phyloP scores from a whole-genome alignment of 2,113 vertebrate species.

The Pongo pygmaeus region DNA sequence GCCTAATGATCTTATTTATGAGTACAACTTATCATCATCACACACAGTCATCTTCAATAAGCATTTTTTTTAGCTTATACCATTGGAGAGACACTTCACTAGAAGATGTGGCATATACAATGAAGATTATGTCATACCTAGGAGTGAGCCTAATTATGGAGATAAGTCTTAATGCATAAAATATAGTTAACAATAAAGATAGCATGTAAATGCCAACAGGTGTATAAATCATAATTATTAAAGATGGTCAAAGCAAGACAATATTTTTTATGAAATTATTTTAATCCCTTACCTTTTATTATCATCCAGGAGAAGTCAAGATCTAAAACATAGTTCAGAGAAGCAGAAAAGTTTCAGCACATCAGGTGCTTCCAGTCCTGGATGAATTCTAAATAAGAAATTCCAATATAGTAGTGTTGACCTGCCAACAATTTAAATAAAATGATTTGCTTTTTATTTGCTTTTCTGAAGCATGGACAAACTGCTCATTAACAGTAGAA shows the following conservation, averaged over 20 bases:
- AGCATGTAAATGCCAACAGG: background rate
- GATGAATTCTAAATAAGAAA: background rate
- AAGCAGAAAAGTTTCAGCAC: background rate
- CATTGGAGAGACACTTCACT: background rate
- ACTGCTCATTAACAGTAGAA: background rate
- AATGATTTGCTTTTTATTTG: background rate
- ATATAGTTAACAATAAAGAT: background rate
- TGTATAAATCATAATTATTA: background rate
- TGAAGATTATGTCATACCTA: background rate
- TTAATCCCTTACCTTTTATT: background rate
- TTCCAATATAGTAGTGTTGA: background rate
- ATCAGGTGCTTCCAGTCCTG: background rate
- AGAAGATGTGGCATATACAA: background rate
- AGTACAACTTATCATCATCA: background rate
- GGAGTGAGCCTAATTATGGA: background rate
- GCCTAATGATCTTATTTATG: background rate
- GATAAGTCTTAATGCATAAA: background rate
- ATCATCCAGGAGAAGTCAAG: background rate
- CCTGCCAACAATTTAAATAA: background rate
- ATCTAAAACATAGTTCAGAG: background rate
- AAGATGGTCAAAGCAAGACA: background rate
- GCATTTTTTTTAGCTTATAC: background rate
- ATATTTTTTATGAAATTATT: background rate
- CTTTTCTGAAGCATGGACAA: background rate
- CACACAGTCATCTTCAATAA: background rate